Conservation (phyloP, 2,888 invertebrate species). For the Papilio protenor region DNA sequence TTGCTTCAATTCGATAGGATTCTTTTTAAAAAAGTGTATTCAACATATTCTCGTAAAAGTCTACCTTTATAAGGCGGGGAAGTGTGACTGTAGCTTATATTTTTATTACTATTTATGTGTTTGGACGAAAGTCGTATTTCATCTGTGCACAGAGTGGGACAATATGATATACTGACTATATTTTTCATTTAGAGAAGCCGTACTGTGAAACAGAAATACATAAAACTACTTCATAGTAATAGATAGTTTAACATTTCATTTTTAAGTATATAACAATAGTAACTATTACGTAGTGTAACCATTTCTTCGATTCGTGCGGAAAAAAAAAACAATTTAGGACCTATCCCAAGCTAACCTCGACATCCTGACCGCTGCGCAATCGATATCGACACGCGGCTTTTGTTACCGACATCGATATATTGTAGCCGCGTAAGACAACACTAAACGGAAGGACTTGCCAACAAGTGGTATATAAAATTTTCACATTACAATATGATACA, state of each 20-base stretch:
- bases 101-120: conserved; percentile 35
- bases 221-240: neutral
- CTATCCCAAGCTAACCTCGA: conserved; percentile 52
- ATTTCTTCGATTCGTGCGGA: neutral
- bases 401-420: conserved; percentile 71
- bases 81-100: conserved; percentile 21
- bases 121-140: conserved; percentile 28
- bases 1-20: no score
- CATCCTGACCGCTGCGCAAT: conserved; percentile 50
- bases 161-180: conserved; percentile 29
- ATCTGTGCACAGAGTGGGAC: conserved; percentile 1
- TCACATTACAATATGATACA: neutral
- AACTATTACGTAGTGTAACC: neutral
- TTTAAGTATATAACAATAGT: no score
- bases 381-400: conserved; percentile 56
- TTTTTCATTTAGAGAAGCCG: conserved; percentile 27
- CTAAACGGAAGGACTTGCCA: conserved; percentile 70
- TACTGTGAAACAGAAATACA: conserved; percentile 23
- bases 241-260: no score
- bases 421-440: conserved; percentile 65
- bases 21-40: neutral
- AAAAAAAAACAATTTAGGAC: conserved; percentile 24
- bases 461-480: conserved; percentile 44
- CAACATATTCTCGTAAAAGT: neutral
- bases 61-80: conserved; percentile 1